Conservation (phyloP, 2,113 vertebrate genomes). For the Pelobates fuscus region DNA sequence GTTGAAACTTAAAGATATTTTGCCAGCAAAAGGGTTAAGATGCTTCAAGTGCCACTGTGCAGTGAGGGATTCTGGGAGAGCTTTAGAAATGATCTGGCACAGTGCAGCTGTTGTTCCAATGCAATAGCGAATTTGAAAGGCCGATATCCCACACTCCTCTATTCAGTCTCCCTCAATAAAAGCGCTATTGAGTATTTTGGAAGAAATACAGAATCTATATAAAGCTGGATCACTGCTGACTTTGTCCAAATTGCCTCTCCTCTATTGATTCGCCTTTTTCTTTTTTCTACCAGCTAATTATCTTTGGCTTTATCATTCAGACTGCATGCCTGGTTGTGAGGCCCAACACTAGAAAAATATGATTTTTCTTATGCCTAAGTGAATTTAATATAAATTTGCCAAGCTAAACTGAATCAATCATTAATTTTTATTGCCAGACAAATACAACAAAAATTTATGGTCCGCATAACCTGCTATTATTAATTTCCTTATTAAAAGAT, state of each 20-base stretch:
- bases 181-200: slow-evolving; percentile 48
- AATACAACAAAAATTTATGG: too few species aligned
- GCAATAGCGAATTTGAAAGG: slow-evolving; percentile 43
- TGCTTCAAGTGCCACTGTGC: slow-evolving; percentile 5
- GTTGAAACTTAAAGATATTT: neutral
- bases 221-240: slow-evolving; percentile 50
- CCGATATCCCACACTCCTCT: slow-evolving; percentile 43
- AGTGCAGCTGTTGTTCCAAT: slow-evolving; percentile 46
- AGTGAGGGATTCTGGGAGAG: slow-evolving; percentile 32
- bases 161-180: slow-evolving; percentile 47
- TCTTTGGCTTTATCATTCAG: slow-evolving; percentile 34
- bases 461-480: too few species aligned
- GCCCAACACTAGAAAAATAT: slow-evolving; percentile 12
- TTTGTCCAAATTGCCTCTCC: slow-evolving; percentile 40
- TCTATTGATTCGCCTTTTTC: slow-evolving; percentile 41
- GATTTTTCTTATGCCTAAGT: slow-evolving; percentile 7
- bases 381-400: neutral
- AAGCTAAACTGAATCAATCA: neutral
- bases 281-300: slow-evolving; percentile 26
- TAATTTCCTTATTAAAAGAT: too few species aligned
- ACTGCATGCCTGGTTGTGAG: slow-evolving; percentile 12
- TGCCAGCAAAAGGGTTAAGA: slow-evolving; percentile 28
- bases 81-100: slow-evolving; percentile 38
- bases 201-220: slow-evolving; percentile 49
- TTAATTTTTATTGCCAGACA: neutral